Evolutionary conservation across 2,888 invertebrate species (phyloP).

Genomic region (Perizoma affinitatum): DNA sequence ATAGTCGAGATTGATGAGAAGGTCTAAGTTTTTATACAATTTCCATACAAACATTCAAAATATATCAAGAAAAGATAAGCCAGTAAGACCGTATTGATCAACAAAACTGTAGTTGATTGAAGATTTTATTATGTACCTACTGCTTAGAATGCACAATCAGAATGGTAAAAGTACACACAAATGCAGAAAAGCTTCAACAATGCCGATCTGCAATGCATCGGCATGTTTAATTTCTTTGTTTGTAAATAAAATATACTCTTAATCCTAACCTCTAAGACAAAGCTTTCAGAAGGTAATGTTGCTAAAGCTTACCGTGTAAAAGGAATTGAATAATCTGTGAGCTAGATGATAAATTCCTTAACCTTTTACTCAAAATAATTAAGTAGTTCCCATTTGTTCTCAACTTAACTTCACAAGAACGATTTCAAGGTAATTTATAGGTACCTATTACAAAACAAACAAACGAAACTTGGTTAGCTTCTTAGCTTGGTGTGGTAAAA

Average conservation of each 20-base stretch:
- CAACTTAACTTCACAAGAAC: background rate
- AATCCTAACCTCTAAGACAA: slow-evolving; percentile 42
- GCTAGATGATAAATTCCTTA: background rate
- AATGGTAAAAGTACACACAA: background rate
- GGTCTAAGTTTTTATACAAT: too few relatives aligned
- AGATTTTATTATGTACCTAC: too few relatives aligned
- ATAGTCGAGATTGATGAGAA: too few relatives aligned
- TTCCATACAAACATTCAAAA: too few relatives aligned
- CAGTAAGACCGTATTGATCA: too few relatives aligned
- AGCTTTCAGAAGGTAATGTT: slow-evolving; percentile 29
- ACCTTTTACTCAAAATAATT: background rate
- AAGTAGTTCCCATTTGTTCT: background rate
- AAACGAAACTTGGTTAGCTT: slow-evolving; percentile 3
- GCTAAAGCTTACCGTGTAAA: slow-evolving; percentile 8
- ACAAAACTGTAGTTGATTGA: too few relatives aligned
- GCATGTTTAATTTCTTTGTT: slow-evolving; percentile 27
- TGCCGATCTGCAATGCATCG: background rate
- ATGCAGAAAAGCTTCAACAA: background rate
- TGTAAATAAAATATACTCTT: slow-evolving; percentile 25
- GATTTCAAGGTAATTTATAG: slow-evolving; percentile 4
- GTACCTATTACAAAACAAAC: too few relatives aligned
- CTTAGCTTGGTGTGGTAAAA: background rate
- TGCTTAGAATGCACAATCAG: background rate
- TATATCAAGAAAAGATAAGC: too few relatives aligned
- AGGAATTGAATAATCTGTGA: background rate